These are phyloP conservation scores for Calliopum simillimum DNA, from an alignment of 2,888 invertebrate species.

Conservation along the genomic window DNA sequence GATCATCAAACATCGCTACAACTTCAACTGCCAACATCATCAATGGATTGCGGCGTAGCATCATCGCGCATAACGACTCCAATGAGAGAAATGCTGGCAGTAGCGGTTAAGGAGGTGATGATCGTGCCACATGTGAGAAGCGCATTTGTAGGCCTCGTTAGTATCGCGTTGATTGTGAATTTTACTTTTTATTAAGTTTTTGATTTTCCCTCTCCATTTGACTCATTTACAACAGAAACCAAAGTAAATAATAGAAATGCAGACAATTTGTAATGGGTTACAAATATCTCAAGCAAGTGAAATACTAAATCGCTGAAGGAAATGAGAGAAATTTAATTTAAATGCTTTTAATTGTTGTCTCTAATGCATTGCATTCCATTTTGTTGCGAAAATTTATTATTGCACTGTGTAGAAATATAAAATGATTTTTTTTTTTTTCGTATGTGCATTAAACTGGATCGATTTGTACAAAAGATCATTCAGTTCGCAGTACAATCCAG, in stretches of 20 bases:
- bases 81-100: neutral
- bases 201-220: neutral
- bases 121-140: slow-evolving; percentile 24
- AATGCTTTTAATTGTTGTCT: slow-evolving; percentile 3
- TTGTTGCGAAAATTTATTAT: neutral
- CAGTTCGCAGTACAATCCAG: too few species aligned
- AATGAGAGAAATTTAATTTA: neutral
- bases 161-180: slow-evolving; percentile 10
- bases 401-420: neutral
- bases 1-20: neutral
- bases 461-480: too few species aligned
- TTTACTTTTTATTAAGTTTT: neutral
- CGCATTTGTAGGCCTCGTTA: slow-evolving; percentile 27
- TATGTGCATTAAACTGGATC: neutral
- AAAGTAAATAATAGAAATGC: neutral
- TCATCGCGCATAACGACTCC: too few species aligned
- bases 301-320: neutral
- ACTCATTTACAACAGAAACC: neutral
- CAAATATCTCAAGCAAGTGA: neutral
- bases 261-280: neutral
- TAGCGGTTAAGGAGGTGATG: slow-evolving; percentile 4
- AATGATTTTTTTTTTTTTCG: neutral
- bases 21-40: neutral
- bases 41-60: neutral
- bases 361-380: neutral